Percentiles rank a stretch among this genome's conserved stretches.
phyloP scores from a whole-genome alignment of 2,113 vertebrate genomes.

The Heloderma charlesbogerti region DNA sequence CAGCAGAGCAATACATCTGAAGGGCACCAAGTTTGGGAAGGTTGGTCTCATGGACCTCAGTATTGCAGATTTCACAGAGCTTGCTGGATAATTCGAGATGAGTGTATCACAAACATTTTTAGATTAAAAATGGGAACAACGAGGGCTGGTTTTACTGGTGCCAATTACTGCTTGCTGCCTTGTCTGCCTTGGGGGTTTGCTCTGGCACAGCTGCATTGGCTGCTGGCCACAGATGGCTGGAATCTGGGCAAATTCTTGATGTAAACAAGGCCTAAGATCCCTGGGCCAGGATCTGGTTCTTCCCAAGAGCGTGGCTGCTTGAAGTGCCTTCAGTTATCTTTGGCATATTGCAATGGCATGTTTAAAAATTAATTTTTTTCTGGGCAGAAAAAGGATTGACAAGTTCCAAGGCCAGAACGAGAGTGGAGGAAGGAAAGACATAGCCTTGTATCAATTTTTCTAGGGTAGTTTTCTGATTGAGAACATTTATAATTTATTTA shows the following conservation, averaged over 20 bases:
- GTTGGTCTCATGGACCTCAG: not conserved
- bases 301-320: not conserved
- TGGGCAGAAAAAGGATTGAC: not conserved
- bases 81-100: not conserved
- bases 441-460: not conserved
- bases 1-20: too few relatives aligned
- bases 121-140: not conserved
- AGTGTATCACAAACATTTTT: not conserved
- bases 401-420: not conserved
- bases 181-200: accelerated
- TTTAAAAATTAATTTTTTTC: not conserved
- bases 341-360: not conserved
- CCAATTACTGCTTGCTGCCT: not conserved
- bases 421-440: not conserved
- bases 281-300: not conserved
- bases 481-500: not conserved
- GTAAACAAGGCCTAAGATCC: not conserved
- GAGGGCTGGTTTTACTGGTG: not conserved
- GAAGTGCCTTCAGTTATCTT: not conserved
- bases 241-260: not conserved
- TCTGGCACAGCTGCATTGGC: not conserved
- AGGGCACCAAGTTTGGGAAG: not conserved
- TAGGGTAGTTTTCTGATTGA: not conserved
- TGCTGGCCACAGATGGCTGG: not conserved
- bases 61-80: not conserved